Percentiles rank a stretch among this genome's conserved stretches.
phyloP scores from a whole-genome alignment of 2,797 vertebrate species.

The Rachycentron canadum region DNA sequence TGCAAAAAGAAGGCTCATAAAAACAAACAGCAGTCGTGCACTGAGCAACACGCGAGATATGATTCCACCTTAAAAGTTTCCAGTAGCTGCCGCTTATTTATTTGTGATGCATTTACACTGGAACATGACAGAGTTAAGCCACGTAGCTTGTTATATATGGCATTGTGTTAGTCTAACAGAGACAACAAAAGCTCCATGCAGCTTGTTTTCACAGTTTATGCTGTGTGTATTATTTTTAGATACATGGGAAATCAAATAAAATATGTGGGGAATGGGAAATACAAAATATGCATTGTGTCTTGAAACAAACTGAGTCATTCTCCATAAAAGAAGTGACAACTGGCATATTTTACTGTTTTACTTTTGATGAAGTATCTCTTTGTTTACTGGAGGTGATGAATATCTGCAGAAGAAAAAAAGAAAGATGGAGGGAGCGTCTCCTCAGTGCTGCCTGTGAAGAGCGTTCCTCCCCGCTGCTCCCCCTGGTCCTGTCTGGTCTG shows the following conservation, averaged over 20 bases:
- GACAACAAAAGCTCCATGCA: neutral
- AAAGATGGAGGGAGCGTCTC: conserved; percentile 20
- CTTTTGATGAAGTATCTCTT: neutral
- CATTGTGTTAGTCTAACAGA: too few relatives aligned
- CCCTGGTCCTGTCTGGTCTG: conserved; percentile 35
- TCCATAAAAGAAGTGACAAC: neutral
- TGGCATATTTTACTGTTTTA: neutral
- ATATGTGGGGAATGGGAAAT: neutral
- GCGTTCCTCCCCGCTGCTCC: conserved; percentile 22
- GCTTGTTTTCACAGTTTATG: neutral
- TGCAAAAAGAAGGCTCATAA: too few relatives aligned
- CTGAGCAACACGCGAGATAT: too few relatives aligned
- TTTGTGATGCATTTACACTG: too few relatives aligned
- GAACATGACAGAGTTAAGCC: too few relatives aligned
- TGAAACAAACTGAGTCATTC: too few relatives aligned
- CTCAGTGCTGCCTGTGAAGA: conserved; percentile 6
- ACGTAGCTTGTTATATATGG: too few relatives aligned
- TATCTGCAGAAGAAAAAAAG: neutral
- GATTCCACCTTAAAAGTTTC: too few relatives aligned
- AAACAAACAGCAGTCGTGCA: too few relatives aligned
- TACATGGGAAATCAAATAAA: neutral
- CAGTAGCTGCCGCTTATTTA: too few relatives aligned
- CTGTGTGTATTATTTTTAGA: neutral
- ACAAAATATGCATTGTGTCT: neutral
- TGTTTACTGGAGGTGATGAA: conserved; percentile 15